These are phyloP conservation scores for Drosophila fuyamai DNA, from an alignment of 1,140 invertebrate species.

Conservation along the genomic window DNA sequence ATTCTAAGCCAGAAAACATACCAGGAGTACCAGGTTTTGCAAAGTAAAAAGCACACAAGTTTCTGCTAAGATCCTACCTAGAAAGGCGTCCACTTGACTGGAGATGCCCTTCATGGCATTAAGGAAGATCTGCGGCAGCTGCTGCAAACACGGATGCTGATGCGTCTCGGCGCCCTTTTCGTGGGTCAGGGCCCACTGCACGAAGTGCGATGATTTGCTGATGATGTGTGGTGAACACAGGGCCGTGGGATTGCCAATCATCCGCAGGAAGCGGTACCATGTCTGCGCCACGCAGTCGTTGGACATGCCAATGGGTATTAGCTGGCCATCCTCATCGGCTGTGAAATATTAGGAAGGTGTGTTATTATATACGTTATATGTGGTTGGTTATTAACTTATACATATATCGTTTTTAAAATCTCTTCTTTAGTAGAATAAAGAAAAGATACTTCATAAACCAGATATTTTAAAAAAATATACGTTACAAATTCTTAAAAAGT, in stretches of 20 bases:
- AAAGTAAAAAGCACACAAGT: not conserved
- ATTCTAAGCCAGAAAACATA: not conserved
- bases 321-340: conserved; percentile 93
- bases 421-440: no score
- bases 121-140: conserved; percentile 95
- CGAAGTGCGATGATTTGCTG: conserved; percentile 93
- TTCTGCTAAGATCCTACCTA: conserved; percentile 88
- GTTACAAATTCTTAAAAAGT: no score
- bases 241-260: conserved; percentile 97
- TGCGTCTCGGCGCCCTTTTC: conserved; percentile 93
- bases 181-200: conserved; percentile 90
- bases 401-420: no score
- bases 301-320: conserved; percentile 93
- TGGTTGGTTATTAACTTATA: no score
- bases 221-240: conserved; percentile 94
- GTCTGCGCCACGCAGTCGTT: conserved; percentile 96
- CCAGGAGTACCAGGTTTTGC: conserved; percentile 2
- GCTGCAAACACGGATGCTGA: conserved; percentile 95
- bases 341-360: conserved; percentile 40
- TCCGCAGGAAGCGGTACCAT: conserved; percentile 97
- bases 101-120: conserved; percentile 97
- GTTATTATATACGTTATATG: conserved; percentile 1
- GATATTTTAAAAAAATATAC: no score
- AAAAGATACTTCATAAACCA: no score
- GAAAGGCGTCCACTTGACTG: conserved; percentile 96